phyloP scores from a whole-genome alignment of 2,888 invertebrate genomes.

The Pyrgus malvae region DNA sequence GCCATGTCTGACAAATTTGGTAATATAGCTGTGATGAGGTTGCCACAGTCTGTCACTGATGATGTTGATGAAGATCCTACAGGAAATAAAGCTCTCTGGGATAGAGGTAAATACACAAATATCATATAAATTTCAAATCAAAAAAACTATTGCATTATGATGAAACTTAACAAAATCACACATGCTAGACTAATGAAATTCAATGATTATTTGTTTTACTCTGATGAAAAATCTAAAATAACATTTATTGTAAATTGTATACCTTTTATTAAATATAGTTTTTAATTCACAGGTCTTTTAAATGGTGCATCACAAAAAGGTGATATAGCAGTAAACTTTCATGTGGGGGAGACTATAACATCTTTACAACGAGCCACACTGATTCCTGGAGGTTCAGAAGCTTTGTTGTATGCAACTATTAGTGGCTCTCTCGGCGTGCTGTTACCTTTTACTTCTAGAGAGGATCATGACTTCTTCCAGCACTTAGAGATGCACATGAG shows the following conservation, averaged over 20 bases:
- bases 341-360: constrained; percentile 97
- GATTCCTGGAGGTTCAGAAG: constrained; percentile 98
- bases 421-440: constrained; percentile 97
- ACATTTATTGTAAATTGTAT: neutral
- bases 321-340: constrained; percentile 95
- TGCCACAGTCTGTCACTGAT: constrained; percentile 95
- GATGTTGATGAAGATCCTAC: constrained; percentile 99
- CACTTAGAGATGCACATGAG: constrained; percentile 99
- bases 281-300: constrained; percentile 85
- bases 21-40: constrained; percentile 93
- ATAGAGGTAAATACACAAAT: constrained; percentile 79
- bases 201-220: constrained; percentile 61
- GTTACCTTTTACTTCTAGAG: constrained; percentile 96
- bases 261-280: neutral
- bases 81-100: constrained; percentile 98
- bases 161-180: constrained; percentile 64
- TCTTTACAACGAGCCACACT: constrained; percentile 97
- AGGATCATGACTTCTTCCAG: constrained; percentile 99
- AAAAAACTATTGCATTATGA: constrained; percentile 43
- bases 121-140: neutral
- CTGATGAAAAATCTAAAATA: constrained; percentile 43
- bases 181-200: constrained; percentile 82
- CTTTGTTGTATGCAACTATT: constrained; percentile 96
- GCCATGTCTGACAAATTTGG: constrained; percentile 99
- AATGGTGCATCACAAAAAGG: constrained; percentile 99